Evolutionary conservation across 1,140 invertebrate genomes (phyloP), one percentile per base, ranked within the genome.

Genomic region (Drosophila tani): DNA sequence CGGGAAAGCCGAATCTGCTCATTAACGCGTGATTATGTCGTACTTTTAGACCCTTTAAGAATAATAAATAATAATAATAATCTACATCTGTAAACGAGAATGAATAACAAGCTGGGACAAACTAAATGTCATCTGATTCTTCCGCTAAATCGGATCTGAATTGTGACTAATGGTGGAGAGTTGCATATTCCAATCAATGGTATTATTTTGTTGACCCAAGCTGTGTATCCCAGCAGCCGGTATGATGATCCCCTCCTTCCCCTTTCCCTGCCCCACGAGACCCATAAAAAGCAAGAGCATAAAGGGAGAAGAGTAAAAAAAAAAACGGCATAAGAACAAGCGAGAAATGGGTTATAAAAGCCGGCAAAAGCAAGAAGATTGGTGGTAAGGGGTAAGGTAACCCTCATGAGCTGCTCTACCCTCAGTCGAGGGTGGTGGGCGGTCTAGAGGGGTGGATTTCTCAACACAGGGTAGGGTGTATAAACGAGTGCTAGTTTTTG

Each of bases 271-370:
- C 24, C 69, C 73, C 55, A 32, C 17, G 41, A 58, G 73, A 11
- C 47, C 55, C 53, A 76, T 59, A 65, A 75, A 74, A 74, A 50
- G 27, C 27, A 29, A 38, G 45, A 66, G n/a, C 35, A 35, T 68
- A 32, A 43, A 71, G 45, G 27, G 41, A n/a, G 15, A 24, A 17
- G 29, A 21, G 29, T 15, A 58, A 58, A 47, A 73, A 17, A 15
- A 49, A 73, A 17, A 15, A 49, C 21, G 14, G n/a, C n/a, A 41
- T 15, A 43, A 53, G 17, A 58, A 24, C 11, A 47, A 46, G 17
- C 21, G 24, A 68, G 7, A 75, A 75, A 74, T 70, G 45, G 46
- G 38, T 49, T 58, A 70, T 73, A 73, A 74, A 73, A 51, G 69
- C 51, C 46, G 51, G 62, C 43, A 50, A 76, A 58, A 66, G 41